Base-by-base conservation (phyloP, 2,797 vertebrate species). In the Aselliscus stoliczkanus region DNA sequence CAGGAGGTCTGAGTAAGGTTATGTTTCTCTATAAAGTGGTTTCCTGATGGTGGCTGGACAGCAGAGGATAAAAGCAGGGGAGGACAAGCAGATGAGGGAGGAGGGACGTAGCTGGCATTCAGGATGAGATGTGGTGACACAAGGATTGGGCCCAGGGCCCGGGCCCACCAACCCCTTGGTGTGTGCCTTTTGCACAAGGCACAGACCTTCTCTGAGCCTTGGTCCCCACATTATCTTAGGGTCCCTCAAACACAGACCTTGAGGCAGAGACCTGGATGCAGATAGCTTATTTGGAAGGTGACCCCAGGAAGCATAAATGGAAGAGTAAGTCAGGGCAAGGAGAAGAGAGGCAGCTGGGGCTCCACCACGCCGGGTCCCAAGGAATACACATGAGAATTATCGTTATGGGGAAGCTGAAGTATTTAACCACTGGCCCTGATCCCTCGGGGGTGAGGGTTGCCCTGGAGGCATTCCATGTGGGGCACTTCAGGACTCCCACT, bases 401-500 rank as follows among this genome's bases (percentile, higher is more conserved):
- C 17, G 1, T 7, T 7, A 1, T 2, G 5, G 37, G 9, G 75
- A 72, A 23, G 7, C 44, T 39, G 82, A 50, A 13, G 15, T 56
- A 39, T 12, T 37, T 69, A 34, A 50, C 37, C 27, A 1, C 73
- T n/a, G 34, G n/a, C 25, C n/a, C 54, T 34, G 64, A 9, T 39
- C 11, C n/a, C 52, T 81, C 13, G 2, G 44, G 77, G 58, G 47
- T 13, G 34, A 34, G 14, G 27, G 31, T 42, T 31, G 7, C 62
- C n/a, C 11, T 8, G 27, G 34, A 81, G 25, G 67, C 14, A 0
- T 15, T 6, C 34, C 37, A 20, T 15, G 0, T 56, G 20, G 58
- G 44, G 29, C 58, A 37, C 12, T 29, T 60, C 0, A 10, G 73
- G 47, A 25, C 50, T 37, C 20, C 42, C 6, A 0, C 1, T 2